phyloP scores from a whole-genome alignment of 2,113 vertebrate genomes.

The Nannospalax galili region DNA sequence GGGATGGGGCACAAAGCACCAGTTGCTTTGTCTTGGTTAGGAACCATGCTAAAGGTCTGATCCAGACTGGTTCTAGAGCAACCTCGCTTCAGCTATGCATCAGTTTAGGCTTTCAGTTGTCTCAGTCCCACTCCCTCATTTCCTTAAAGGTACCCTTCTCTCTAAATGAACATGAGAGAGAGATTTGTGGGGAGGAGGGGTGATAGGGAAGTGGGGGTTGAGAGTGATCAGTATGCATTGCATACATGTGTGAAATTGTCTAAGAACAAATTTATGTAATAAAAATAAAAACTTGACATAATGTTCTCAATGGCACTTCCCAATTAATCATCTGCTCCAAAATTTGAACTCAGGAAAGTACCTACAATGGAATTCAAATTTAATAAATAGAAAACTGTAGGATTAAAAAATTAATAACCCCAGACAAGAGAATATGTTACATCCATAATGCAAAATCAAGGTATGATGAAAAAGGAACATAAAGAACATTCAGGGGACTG shows the following conservation, averaged over 20 bases:
- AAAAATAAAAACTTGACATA: neutral
- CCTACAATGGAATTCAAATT: neutral
- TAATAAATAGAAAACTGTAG: neutral
- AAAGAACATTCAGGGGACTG: neutral
- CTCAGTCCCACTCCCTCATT: neutral
- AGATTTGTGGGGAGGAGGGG: neutral
- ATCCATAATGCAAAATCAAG: neutral
- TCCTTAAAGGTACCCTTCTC: neutral
- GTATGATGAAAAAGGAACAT: neutral
- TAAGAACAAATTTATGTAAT: neutral
- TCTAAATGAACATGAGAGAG: neutral
- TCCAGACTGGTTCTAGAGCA: neutral
- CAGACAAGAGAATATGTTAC: neutral
- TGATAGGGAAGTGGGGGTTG: too few relatives aligned
- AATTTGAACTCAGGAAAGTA: neutral
- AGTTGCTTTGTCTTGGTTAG: neutral
- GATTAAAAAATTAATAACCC: neutral
- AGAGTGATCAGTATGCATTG: neutral
- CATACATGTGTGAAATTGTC: neutral
- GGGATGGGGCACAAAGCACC: neutral
- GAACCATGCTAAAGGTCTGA: neutral
- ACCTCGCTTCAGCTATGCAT: neutral
- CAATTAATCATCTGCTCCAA: neutral
- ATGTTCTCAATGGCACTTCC: neutral
- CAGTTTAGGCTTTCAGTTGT: neutral